These are phyloP conservation scores for Morbakka virulenta DNA, from an alignment of 30 jellyfish, hydroid and myxozoan species.

Conservation along the genomic window DNA sequence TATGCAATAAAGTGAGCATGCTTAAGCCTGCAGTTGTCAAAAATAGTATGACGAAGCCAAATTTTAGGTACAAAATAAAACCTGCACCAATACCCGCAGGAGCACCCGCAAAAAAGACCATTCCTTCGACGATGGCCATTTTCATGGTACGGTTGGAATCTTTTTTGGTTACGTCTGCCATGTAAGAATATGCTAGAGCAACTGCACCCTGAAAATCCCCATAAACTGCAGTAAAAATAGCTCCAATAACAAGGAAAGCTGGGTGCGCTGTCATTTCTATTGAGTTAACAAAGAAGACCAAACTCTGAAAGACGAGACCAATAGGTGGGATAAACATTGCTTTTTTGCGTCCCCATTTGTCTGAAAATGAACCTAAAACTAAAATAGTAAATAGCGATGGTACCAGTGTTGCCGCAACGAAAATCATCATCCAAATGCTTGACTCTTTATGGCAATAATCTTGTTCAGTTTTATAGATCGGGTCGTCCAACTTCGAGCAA, in stretches of 20 bases:
- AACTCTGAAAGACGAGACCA: conserved; percentile 64
- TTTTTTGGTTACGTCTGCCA: conserved; percentile 82
- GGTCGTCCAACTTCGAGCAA: conserved; percentile 31
- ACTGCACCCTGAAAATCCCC: conserved; percentile 85
- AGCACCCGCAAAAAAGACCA: conserved; percentile 76
- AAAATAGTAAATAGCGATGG: conserved; percentile 87
- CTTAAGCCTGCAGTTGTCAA: conserved; percentile 44
- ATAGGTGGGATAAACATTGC: conserved; percentile 83
- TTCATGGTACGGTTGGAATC: conserved; percentile 79
- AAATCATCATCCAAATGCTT: conserved; percentile 66
- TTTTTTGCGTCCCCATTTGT: conserved; percentile 71
- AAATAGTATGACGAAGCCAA: conserved; percentile 76
- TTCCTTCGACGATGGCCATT: conserved; percentile 89
- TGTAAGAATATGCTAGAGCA: conserved; percentile 83
- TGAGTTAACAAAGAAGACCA: conserved; percentile 45
- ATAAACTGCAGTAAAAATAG: conserved; percentile 41
- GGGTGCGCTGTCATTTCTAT: conserved; percentile 23
- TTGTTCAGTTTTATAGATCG: conserved; percentile 17
- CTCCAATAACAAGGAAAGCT: conserved; percentile 37
- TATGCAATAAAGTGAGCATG: conserved; percentile 47
- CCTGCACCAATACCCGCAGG: conserved; percentile 92
- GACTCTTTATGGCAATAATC: conserved; percentile 45
- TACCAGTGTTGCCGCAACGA: conserved; percentile 55
- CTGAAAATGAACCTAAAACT: conserved; percentile 93
- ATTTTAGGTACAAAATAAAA: conserved; percentile 45